A percentile compares a stretch with the other conserved stretches of the same genome.
Conservation (phyloP, 2,888 invertebrate species). For the Drosophila meridiana region DNA sequence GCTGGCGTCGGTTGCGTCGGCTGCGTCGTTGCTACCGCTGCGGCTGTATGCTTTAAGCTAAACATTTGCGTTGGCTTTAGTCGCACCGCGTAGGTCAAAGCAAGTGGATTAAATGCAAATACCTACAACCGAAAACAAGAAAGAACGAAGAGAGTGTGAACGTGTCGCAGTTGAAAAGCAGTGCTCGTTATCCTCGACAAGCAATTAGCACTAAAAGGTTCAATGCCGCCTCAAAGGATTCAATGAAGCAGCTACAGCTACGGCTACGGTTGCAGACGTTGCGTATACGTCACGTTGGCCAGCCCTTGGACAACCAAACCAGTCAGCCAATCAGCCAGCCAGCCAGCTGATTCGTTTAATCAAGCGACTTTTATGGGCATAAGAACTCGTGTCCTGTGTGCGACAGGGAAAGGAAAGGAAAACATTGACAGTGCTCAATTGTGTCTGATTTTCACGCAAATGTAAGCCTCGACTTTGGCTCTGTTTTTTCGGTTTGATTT, state of each 20-base stretch:
- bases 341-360: conserved; percentile 53
- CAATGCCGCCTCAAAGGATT: conserved; percentile 55
- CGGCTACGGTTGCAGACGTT: conserved; percentile 18
- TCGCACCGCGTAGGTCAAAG: conserved; percentile 77
- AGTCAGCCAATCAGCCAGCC: background rate
- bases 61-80: conserved; percentile 67
- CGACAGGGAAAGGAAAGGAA: background rate
- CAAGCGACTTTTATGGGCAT: conserved; percentile 47
- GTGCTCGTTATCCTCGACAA: conserved; percentile 61
- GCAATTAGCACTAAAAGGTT: conserved; percentile 70
- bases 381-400: conserved; percentile 23
- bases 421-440: conserved; percentile 57
- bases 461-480: conserved; percentile 66
- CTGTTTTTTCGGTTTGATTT: conserved; percentile 30
- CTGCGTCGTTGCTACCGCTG: conserved; percentile 33
- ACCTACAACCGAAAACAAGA: conserved; percentile 1
- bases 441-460: conserved; percentile 77
- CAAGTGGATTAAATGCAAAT: conserved; percentile 75
- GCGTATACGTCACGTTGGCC: conserved; percentile 66
- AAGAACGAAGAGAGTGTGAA: background rate
- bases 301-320: conserved; percentile 1
- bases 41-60: conserved; percentile 60
- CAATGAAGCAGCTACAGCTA: conserved; percentile 20
- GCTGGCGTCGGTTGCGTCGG: conserved; percentile 13
- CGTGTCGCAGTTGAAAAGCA: conserved; percentile 14